phyloP scores from a whole-genome alignment of 2,797 vertebrate species.

The Ambastaia sidthimunki region DNA sequence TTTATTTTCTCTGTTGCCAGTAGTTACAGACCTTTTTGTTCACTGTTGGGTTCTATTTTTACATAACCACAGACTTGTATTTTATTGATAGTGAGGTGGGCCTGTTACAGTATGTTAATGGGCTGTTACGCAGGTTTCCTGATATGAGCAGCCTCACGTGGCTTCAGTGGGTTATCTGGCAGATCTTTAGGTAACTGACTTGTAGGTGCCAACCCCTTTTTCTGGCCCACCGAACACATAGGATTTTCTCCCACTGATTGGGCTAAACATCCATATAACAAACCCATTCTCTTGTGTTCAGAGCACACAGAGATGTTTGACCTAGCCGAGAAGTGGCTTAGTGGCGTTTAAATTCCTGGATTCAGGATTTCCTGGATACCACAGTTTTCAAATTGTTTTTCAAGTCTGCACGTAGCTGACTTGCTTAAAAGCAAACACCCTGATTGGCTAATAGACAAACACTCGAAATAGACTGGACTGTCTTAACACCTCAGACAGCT shows the following conservation, averaged over 20 bases:
- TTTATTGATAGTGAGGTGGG: background rate
- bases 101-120: slow-evolving; percentile 1
- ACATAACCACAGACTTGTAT: background rate
- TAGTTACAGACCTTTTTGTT: slow-evolving; percentile 14
- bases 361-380: background rate
- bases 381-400: slow-evolving; percentile 12
- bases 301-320: slow-evolving; percentile 20
- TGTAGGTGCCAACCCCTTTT: slow-evolving; percentile 24
- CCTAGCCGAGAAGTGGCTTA: slow-evolving; percentile 12
- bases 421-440: slow-evolving; percentile 61
- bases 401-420: background rate
- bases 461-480: slow-evolving; percentile 62
- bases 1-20: background rate
- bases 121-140: slow-evolving; percentile 8
- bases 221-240: slow-evolving; percentile 32
- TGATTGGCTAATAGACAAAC: slow-evolving; percentile 67
- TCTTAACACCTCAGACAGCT: slow-evolving; percentile 43
- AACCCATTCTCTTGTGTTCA: slow-evolving; percentile 7
- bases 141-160: slow-evolving; percentile 23
- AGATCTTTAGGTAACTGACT: slow-evolving; percentile 38
- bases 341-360: background rate
- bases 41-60: slow-evolving; percentile 7
- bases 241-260: slow-evolving; percentile 33
- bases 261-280: slow-evolving; percentile 4
- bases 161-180: slow-evolving; percentile 41